phyloP scores from a whole-genome alignment of 1,140 invertebrate genomes.

The Achroia grisella region DNA sequence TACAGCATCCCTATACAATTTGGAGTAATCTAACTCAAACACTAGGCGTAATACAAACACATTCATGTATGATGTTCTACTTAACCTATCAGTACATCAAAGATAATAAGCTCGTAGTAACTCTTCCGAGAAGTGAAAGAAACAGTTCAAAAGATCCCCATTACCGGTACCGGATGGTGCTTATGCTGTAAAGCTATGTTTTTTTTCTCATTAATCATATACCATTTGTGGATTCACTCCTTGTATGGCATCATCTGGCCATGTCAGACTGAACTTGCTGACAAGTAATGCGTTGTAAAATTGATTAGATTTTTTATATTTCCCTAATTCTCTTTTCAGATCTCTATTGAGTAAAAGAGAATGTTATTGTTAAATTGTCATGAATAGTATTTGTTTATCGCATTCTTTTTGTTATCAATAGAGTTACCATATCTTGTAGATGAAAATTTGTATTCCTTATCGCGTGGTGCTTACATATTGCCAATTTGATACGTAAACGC shows the following conservation, averaged over 20 bases:
- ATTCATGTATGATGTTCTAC: slow-evolving; percentile 12
- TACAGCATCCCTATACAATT: slow-evolving; percentile 28
- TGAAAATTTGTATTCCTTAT: no score
- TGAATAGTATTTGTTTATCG: no score
- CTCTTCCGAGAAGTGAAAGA: slow-evolving; percentile 6
- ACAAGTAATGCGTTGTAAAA: no score
- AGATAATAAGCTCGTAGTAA: slow-evolving; percentile 12
- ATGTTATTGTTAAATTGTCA: no score
- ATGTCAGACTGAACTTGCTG: background rate
- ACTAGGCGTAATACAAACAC: slow-evolving; percentile 14
- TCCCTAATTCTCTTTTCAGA: no score
- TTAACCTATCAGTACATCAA: slow-evolving; percentile 16
- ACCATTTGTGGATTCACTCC: slow-evolving; percentile 13
- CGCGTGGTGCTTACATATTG: no score
- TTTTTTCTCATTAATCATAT: slow-evolving; percentile 20
- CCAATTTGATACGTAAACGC: no score
- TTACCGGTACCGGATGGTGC: slow-evolving; percentile 8
- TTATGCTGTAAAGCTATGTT: slow-evolving; percentile 13
- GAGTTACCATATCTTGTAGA: no score
- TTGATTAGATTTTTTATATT: no score
- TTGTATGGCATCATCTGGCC: slow-evolving; percentile 4
- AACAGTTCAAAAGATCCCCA: slow-evolving; percentile 13
- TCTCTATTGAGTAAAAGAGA: no score
- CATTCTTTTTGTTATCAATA: no score
- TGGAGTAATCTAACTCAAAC: slow-evolving; percentile 25